Conservation (phyloP, 2,888 invertebrate genomes). For the Aphelenchoides bicaudatus region DNA sequence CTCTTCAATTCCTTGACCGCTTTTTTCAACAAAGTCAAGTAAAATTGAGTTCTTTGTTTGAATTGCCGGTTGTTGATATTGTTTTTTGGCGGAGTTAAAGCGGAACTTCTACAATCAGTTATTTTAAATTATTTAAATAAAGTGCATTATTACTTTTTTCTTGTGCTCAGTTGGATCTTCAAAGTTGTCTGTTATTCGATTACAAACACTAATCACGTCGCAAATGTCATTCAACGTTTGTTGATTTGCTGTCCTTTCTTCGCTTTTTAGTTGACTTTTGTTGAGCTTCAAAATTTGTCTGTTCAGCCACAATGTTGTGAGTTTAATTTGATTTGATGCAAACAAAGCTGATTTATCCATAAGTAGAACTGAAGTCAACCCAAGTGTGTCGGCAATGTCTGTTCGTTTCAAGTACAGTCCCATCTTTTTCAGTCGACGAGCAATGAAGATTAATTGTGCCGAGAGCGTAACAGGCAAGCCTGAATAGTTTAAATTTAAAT, state of each 20-base stretch:
- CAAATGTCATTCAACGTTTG: conserved; percentile 21
- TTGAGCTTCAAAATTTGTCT: conserved; percentile 13
- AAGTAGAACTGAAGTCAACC: conserved; percentile 35
- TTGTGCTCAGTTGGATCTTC: too few relatives aligned
- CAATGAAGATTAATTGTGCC: conserved; percentile 37
- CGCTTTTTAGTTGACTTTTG: too few relatives aligned
- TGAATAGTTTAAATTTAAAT: too few relatives aligned
- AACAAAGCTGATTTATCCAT: conserved; percentile 37
- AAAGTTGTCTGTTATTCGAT: too few relatives aligned
- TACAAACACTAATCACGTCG: conserved; percentile 35
- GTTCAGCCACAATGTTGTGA: conserved; percentile 37
- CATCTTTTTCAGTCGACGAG: conserved; percentile 32
- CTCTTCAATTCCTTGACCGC: too few relatives aligned
- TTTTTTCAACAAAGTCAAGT: too few relatives aligned
- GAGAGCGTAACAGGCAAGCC: conserved; percentile 43
- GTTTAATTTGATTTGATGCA: conserved; percentile 26
- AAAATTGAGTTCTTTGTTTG: too few relatives aligned
- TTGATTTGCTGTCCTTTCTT: conserved; percentile 5
- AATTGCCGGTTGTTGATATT: too few relatives aligned
- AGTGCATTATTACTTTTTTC: too few relatives aligned
- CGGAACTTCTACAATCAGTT: too few relatives aligned
- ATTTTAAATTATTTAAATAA: too few relatives aligned
- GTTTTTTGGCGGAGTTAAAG: too few relatives aligned
- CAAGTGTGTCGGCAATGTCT: conserved; percentile 38
- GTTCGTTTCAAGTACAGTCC: conserved; percentile 33